phyloP scores from a whole-genome alignment of 2,888 invertebrate genomes.

The Lysandra bellargus region DNA sequence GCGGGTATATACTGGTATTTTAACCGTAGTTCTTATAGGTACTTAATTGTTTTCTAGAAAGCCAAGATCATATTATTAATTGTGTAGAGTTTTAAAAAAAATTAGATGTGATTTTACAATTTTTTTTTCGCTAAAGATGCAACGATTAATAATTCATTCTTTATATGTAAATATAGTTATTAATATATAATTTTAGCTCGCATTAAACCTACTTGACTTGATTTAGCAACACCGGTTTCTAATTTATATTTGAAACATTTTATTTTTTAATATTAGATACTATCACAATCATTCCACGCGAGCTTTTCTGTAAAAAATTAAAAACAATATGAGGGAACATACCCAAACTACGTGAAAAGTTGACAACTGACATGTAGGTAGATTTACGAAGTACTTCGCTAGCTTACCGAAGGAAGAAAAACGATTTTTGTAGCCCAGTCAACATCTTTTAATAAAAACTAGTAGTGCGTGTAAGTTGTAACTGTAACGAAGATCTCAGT shows the following conservation, averaged over 20 bases:
- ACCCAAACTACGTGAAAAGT: not conserved
- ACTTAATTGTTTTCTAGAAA: no score
- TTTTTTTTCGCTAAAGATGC: not conserved
- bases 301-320: not conserved
- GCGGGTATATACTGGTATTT: no score
- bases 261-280: not conserved
- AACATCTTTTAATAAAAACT: no score
- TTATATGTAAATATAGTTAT: no score
- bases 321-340: conserved; percentile 5
- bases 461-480: no score
- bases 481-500: no score
- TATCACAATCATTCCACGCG: not conserved
- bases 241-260: not conserved
- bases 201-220: not conserved
- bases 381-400: no score
- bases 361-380: no score
- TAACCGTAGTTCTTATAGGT: no score
- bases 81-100: not conserved
- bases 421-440: no score
- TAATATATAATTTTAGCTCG: not conserved
- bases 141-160: not conserved
- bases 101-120: not conserved
- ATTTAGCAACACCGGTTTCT: conserved; percentile 2
- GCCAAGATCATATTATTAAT: no score
- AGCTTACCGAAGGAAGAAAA: no score